phyloP scores from a whole-genome alignment of 2,888 invertebrate genomes.

The Sclerodermus sp. region DNA sequence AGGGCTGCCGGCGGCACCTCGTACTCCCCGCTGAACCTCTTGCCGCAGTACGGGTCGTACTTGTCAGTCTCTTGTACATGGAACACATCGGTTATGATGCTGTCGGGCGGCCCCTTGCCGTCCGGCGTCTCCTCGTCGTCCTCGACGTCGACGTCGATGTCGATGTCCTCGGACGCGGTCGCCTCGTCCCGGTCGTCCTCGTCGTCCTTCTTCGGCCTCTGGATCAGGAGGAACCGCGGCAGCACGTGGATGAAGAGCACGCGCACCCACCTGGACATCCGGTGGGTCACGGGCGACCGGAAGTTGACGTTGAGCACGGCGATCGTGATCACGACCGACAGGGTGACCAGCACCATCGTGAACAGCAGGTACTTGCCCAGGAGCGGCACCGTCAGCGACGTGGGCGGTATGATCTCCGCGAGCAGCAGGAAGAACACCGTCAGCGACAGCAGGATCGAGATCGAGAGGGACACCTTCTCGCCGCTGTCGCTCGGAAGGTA shows the following conservation, averaged over 20 bases:
- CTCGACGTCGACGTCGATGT: conserved; percentile 63
- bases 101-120: conserved; percentile 60
- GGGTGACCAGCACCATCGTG: conserved; percentile 91
- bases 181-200: conserved; percentile 63
- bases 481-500: conserved; percentile 97
- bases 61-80: conserved; percentile 70
- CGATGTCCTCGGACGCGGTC: conserved; percentile 26
- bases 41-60: conserved; percentile 65
- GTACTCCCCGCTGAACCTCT: conserved; percentile 71
- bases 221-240: conserved; percentile 84
- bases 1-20: conserved; percentile 63
- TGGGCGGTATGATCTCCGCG: conserved; percentile 93
- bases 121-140: conserved; percentile 64
- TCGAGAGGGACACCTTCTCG: conserved; percentile 95
- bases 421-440: conserved; percentile 93
- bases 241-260: conserved; percentile 82
- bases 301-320: conserved; percentile 92
- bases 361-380: conserved; percentile 91
- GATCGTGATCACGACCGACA: conserved; percentile 91
- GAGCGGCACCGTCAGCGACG: conserved; percentile 88
- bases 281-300: conserved; percentile 88
- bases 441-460: conserved; percentile 88
- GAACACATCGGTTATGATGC: conserved; percentile 79
- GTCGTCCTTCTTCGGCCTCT: conserved; percentile 82
- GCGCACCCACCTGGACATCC: conserved; percentile 89